phyloP scores from a whole-genome alignment of 2,113 vertebrate genomes.

The Scolopax mira region DNA sequence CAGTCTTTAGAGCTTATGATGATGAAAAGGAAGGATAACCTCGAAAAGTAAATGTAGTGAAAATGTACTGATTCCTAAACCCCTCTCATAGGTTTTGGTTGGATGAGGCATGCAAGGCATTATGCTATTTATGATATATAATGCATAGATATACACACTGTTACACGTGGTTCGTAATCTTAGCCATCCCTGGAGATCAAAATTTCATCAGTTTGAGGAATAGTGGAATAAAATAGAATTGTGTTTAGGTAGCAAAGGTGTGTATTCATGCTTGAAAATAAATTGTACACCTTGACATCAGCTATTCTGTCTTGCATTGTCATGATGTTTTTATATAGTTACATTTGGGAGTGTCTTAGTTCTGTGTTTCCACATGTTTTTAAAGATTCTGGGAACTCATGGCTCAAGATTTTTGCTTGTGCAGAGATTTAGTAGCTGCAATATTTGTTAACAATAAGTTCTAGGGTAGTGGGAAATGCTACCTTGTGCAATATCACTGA shows the following conservation, averaged over 20 bases:
- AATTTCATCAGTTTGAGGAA: background rate
- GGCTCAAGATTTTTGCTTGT: fast-evolving
- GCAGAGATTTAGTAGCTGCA: background rate
- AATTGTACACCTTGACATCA: background rate
- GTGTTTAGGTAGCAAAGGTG: background rate
- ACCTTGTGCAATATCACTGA: background rate
- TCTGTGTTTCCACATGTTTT: background rate
- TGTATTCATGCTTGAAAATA: background rate
- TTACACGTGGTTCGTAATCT: background rate
- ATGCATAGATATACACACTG: background rate
- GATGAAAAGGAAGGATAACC: background rate
- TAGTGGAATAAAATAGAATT: background rate
- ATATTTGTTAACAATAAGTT: background rate
- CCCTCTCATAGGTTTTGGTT: background rate
- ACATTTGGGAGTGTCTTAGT: background rate
- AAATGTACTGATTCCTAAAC: background rate
- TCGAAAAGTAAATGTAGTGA: background rate
- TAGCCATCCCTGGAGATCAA: background rate
- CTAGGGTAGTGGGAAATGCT: background rate
- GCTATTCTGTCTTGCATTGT: background rate
- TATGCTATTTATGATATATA: background rate
- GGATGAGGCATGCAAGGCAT: background rate
- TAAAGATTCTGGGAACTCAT: background rate
- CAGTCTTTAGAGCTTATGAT: background rate
- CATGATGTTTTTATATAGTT: background rate